Conservation (phyloP, 2,113 vertebrate genomes). For the Hemibagrus wyckioides region DNA sequence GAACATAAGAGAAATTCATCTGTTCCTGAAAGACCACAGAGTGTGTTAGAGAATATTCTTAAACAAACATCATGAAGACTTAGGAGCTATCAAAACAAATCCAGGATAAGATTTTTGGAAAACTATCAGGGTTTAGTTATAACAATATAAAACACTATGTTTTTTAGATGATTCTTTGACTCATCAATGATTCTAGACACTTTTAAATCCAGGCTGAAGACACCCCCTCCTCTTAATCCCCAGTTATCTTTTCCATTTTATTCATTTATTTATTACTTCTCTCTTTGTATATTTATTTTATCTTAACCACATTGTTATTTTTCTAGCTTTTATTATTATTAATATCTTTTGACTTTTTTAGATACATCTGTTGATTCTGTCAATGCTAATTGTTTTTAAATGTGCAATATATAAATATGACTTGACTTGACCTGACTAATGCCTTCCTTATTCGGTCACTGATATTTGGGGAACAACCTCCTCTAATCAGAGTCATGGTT, state of each 20-base stretch:
- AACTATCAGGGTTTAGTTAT: background rate
- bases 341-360: background rate
- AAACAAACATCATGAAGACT: background rate
- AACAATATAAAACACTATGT: background rate
- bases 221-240: background rate
- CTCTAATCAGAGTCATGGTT: background rate
- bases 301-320: background rate
- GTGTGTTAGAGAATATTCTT: background rate
- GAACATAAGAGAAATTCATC: background rate
- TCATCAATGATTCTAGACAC: background rate
- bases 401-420: background rate
- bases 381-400: background rate
- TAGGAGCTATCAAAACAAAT: background rate
- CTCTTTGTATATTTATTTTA: background rate
- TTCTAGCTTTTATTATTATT: background rate
- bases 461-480: background rate
- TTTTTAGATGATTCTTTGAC: background rate
- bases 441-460: background rate
- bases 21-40: background rate
- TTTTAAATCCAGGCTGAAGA: background rate
- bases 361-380: background rate
- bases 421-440: background rate
- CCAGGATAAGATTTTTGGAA: background rate
- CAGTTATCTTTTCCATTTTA: background rate
- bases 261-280: background rate